Base-by-base conservation (phyloP, 2,113 vertebrate species). In the Albula glossodonta region DNA sequence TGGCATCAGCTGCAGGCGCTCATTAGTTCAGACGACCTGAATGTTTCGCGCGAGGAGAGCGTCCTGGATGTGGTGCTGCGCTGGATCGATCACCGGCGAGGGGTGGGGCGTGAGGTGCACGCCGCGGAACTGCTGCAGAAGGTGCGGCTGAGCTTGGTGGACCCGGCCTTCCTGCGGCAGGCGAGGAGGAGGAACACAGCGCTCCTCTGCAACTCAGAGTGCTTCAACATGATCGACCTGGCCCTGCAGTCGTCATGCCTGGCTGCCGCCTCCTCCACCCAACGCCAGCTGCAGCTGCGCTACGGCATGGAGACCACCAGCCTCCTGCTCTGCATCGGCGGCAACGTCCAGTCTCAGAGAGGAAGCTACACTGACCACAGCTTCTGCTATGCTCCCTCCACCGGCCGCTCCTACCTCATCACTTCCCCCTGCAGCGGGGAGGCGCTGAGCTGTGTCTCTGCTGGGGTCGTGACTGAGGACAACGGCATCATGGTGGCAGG, bases 1-100 rank as follows among this genome's bases (percentile, higher is more conserved):
- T 95, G 93, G 82, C 94, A 98, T 86, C 98, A 99, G 85, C 92
- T 99, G 85, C 92, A 95, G 85, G 87, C 89, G 2, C 95, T 99
- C 19, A 94, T 99, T 83, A 91, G 93, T 84, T 99, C 97, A 1
- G 97, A 99, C n/a, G 97, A 99, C 78, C 96, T 99, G 51, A 99
- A 99, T 86, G 91, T 99, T 78, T 96, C 97, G 77, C 91, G 96
- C 83, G 98, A 99, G 86, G 98, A 99, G 87, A 97, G 94, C 88
- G 96, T 99, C 88, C 91, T 99, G 90, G 98, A 99, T 77, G 92
- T 99, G 0, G 98, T 98, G 81, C 95, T 99, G 85, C 89, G 92
- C 53, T 99, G 98, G 98, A 97, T 97, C 15, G 96, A 95, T 57
- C 94, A 97, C 70, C 87, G n/a, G 90, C 91, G 17, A 93, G 31